Conservation (phyloP, 2,888 invertebrate species). For the Drosophila flavopinicola region DNA sequence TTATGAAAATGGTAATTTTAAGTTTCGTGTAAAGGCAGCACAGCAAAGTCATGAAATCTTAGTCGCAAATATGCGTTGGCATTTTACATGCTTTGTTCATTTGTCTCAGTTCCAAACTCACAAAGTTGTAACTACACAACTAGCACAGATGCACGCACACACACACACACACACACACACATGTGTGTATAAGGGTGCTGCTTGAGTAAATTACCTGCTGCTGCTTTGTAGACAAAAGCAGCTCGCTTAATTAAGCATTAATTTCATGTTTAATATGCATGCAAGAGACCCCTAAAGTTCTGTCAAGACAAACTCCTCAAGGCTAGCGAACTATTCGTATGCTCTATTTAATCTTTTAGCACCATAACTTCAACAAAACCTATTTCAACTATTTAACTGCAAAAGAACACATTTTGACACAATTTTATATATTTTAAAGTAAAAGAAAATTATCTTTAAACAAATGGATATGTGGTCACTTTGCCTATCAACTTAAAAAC, state of each 20-base stretch:
- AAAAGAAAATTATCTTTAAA: too few relatives aligned
- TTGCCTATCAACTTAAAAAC: too few relatives aligned
- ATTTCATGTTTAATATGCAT: slow-evolving; percentile 75
- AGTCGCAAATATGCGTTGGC: slow-evolving; percentile 27
- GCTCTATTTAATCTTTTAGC: background rate
- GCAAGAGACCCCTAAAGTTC: slow-evolving; percentile 23
- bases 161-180: background rate
- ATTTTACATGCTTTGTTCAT: slow-evolving; percentile 21
- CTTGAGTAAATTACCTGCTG: slow-evolving; percentile 28
- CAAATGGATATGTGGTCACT: too few relatives aligned
- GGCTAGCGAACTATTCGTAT: background rate
- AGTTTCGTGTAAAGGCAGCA: slow-evolving; percentile 41
- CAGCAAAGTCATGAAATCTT: slow-evolving; percentile 33
- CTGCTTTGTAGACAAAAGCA: slow-evolving; percentile 34
- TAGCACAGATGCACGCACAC: slow-evolving; percentile 15
- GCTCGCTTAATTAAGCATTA: slow-evolving; percentile 72
- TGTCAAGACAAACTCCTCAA: slow-evolving; percentile 20
- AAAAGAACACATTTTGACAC: too few relatives aligned
- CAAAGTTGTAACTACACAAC: slow-evolving; percentile 43
- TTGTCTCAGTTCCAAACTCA: too few relatives aligned
- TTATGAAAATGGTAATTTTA: slow-evolving; percentile 65
- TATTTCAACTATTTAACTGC: too few relatives aligned
- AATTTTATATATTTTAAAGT: too few relatives aligned
- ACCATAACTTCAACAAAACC: too few relatives aligned
- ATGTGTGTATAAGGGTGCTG: background rate